Conservation (phyloP, 1,140 invertebrate genomes). For the Listronotus oregonensis region DNA sequence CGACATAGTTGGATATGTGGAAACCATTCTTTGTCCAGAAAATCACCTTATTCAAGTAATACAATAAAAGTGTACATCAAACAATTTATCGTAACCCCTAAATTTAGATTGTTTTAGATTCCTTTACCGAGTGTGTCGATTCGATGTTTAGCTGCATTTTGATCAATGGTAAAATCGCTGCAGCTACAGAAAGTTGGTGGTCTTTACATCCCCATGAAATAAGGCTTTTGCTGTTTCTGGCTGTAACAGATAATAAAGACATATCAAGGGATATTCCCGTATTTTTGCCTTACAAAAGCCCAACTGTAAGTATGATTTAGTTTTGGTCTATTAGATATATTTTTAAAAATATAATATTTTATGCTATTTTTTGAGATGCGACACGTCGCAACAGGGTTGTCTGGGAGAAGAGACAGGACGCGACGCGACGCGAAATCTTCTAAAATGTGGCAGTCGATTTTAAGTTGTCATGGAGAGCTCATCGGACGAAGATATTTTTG, state of each 20-base stretch:
- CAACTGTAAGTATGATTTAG: slow-evolving; percentile 75
- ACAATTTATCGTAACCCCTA: too few relatives aligned
- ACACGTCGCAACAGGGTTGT: too few relatives aligned
- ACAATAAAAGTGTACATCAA: background rate
- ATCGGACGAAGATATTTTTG: too few relatives aligned
- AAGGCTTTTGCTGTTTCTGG: slow-evolving; percentile 71
- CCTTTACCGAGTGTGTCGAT: slow-evolving; percentile 74
- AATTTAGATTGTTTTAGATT: slow-evolving; percentile 73
- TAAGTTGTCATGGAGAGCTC: too few relatives aligned
- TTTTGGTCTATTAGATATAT: too few relatives aligned
- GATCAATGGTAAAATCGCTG: slow-evolving; percentile 74
- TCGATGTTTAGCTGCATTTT: slow-evolving; percentile 80
- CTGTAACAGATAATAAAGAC: slow-evolving; percentile 66
- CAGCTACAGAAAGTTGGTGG: slow-evolving; percentile 81
- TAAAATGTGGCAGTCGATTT: too few relatives aligned
- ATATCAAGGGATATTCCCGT: slow-evolving; percentile 77
- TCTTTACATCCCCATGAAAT: slow-evolving; percentile 73
- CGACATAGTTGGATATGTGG: slow-evolving; percentile 67
- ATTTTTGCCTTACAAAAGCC: slow-evolving; percentile 81
- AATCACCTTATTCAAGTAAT: slow-evolving; percentile 70
- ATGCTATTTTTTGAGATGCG: too few relatives aligned
- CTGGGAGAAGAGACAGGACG: too few relatives aligned
- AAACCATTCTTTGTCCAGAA: slow-evolving; percentile 71
- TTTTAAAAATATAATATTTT: too few relatives aligned
- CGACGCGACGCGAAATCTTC: too few relatives aligned